Conservation (phyloP, 2,888 invertebrate genomes). For the Ommatoiulus sabulosus region DNA sequence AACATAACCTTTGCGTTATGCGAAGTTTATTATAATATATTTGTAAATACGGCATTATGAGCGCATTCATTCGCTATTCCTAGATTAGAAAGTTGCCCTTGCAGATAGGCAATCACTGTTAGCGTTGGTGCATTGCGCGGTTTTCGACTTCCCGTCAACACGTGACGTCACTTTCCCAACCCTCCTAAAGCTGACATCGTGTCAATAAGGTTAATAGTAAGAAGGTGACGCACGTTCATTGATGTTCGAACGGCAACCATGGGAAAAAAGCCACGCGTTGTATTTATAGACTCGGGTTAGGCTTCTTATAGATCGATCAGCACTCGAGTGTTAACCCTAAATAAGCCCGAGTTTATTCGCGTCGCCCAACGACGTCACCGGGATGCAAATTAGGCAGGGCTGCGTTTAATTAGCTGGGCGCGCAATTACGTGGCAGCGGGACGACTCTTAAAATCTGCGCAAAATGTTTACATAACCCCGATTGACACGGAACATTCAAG, state of each 20-base stretch:
- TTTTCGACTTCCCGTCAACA: background rate
- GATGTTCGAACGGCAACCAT: background rate
- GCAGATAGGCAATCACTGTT: background rate
- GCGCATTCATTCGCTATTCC: no score
- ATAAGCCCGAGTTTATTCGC: background rate
- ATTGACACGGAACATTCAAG: background rate
- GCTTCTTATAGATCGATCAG: constrained; percentile 35
- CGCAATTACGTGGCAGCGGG: background rate
- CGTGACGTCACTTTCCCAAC: background rate
- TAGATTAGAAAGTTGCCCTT: background rate
- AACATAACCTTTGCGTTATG: no score
- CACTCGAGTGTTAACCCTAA: background rate
- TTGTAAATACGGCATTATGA: no score
- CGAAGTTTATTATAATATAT: no score
- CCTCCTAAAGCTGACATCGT: background rate
- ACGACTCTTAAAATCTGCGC: background rate
- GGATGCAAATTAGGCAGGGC: constrained; percentile 17
- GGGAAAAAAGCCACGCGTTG: background rate
- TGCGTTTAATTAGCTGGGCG: background rate
- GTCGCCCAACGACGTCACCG: background rate
- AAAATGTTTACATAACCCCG: background rate
- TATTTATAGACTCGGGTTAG: constrained; percentile 3
- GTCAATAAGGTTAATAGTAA: constrained; percentile 38
- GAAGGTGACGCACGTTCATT: constrained; percentile 7
- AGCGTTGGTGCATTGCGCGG: background rate